Evolutionary conservation across 2,113 vertebrate species (phyloP).

Genomic region (Centropus unirufus): DNA sequence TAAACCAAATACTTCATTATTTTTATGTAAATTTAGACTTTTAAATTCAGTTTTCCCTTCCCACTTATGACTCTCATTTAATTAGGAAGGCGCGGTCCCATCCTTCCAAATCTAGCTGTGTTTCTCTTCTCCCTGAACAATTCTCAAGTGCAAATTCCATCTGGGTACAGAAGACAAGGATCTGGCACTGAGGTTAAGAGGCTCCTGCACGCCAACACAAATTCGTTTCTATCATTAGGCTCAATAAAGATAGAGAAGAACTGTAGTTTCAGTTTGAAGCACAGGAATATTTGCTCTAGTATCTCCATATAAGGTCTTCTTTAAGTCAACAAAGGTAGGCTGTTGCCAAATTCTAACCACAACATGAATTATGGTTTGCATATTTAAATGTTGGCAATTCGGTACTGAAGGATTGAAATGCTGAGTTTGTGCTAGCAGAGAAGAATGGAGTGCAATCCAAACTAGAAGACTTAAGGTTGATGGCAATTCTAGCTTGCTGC

Average conservation of each 20-base stretch:
- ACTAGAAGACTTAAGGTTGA: not conserved
- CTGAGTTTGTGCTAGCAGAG: not conserved
- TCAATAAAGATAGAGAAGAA: not conserved
- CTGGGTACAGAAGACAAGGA: not conserved
- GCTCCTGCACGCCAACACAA: not conserved
- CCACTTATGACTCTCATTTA: not conserved
- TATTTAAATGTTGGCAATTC: constrained; percentile 37
- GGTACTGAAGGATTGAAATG: not conserved
- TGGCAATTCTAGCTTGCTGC: not conserved
- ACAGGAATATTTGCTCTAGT: not conserved
- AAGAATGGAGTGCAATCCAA: not conserved
- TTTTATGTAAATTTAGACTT: not conserved
- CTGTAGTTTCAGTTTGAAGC: not conserved
- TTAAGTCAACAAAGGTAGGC: constrained; percentile 39
- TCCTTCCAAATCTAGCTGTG: not conserved
- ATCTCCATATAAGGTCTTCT: constrained; percentile 53
- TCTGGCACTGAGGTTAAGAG: not conserved
- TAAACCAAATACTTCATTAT: not conserved
- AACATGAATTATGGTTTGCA: not conserved
- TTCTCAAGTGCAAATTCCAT: not conserved
- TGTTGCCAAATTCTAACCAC: constrained; percentile 54
- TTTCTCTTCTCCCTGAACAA: not conserved
- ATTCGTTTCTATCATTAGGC: not conserved
- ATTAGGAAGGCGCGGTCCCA: not conserved
- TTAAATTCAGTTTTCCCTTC: not conserved